Conservation (phyloP, 2,888 invertebrate genomes). For the Drosophila leonis region DNA sequence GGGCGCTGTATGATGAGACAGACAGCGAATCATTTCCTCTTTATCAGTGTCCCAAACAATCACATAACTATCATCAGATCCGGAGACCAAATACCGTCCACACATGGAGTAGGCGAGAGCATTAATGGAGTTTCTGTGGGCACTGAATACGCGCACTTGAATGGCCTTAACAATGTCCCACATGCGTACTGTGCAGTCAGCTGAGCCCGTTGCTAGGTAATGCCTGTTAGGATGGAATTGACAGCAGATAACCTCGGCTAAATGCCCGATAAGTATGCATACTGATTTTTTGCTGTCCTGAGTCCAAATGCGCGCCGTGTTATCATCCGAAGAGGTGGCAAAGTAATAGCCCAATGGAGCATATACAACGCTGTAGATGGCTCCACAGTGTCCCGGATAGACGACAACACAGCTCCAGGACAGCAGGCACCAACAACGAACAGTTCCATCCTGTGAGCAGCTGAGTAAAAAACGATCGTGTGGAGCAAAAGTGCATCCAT, state of each 20-base stretch:
- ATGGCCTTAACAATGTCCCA: slow-evolving; percentile 58
- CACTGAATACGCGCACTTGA: slow-evolving; percentile 61
- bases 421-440: slow-evolving; percentile 63
- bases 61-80: slow-evolving; percentile 44
- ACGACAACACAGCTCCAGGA: slow-evolving; percentile 68
- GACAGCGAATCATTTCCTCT: slow-evolving; percentile 30
- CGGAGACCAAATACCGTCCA: slow-evolving; percentile 58
- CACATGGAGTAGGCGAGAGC: slow-evolving; percentile 55
- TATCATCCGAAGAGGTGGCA: slow-evolving; percentile 56
- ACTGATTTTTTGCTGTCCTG: slow-evolving; percentile 46
- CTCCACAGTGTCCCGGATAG: slow-evolving; percentile 54
- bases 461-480: slow-evolving; percentile 54
- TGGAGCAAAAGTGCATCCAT: slow-evolving; percentile 48
- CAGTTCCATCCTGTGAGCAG: slow-evolving; percentile 54
- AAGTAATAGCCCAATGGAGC: slow-evolving; percentile 65
- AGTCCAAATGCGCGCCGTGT: slow-evolving; percentile 62
- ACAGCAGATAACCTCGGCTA: slow-evolving; percentile 51
- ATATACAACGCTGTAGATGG: slow-evolving; percentile 47
- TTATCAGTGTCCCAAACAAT: slow-evolving; percentile 59
- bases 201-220: slow-evolving; percentile 68
- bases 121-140: slow-evolving; percentile 37
- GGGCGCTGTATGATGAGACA: slow-evolving; percentile 37
- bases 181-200: slow-evolving; percentile 57
- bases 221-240: slow-evolving; percentile 64
- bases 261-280: slow-evolving; percentile 53